Percentiles rank a stretch among this genome's conserved stretches.
phyloP scores from a whole-genome alignment of 2,113 vertebrate species.

The Tinamus guttatus region DNA sequence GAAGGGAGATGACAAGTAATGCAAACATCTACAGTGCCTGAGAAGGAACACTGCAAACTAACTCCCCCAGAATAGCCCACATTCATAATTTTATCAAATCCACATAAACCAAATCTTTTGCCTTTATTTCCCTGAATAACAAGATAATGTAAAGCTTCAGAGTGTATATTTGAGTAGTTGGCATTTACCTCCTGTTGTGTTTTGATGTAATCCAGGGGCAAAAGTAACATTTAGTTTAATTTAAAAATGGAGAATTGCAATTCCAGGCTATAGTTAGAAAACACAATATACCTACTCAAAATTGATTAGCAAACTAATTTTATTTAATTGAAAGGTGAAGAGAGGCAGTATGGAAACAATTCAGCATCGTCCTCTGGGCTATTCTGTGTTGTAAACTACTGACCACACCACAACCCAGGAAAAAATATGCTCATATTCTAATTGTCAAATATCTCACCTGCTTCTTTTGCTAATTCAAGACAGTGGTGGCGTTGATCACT shows the following conservation, averaged over 20 bases:
- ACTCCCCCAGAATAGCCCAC: not conserved
- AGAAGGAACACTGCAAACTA: not conserved
- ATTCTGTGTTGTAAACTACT: not conserved
- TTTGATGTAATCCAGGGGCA: not conserved
- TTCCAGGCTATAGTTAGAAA: not conserved
- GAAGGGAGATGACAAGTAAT: not conserved
- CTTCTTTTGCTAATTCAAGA: constrained; percentile 89
- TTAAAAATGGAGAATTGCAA: not conserved
- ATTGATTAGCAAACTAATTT: not conserved
- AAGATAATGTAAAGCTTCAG: not conserved
- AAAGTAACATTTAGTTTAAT: not conserved
- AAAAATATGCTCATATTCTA: no score
- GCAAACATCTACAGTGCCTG: not conserved
- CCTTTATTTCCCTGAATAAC: not conserved
- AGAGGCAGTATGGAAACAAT: not conserved
- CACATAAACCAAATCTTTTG: not conserved
- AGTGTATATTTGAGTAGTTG: not conserved
- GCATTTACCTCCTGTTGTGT: not conserved
- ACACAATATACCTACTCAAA: not conserved
- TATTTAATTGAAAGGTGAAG: not conserved
- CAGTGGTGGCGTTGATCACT: constrained; percentile 87
- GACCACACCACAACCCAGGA: not conserved
- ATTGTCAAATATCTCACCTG: constrained; percentile 88
- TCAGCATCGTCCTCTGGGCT: not conserved
- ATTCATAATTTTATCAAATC: not conserved